Evolutionary conservation across 2,113 vertebrate genomes (phyloP).

Genomic region (Microtus oregoni): DNA sequence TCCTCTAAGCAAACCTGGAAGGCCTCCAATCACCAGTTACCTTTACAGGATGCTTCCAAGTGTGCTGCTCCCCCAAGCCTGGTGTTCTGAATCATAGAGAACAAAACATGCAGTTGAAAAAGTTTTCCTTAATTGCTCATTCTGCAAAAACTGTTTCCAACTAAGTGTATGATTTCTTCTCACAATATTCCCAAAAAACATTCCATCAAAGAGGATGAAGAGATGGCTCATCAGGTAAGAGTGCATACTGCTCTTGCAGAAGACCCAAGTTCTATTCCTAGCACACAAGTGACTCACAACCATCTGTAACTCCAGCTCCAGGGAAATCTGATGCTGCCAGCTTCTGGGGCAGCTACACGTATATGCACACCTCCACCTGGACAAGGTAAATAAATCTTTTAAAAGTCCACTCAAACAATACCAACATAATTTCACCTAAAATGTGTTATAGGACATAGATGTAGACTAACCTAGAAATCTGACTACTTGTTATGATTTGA

Average conservation of each 20-base stretch:
- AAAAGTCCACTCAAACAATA: slow-evolving; percentile 27
- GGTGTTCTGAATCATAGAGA: slow-evolving; percentile 45
- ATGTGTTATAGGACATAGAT: neutral
- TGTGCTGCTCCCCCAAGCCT: neutral
- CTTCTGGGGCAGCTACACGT: neutral
- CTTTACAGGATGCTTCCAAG: slow-evolving; percentile 57
- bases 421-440: slow-evolving; percentile 5
- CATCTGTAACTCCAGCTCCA: too few relatives aligned
- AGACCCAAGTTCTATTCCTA: neutral
- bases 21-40: slow-evolving; percentile 1
- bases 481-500: neutral
- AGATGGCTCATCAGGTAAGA: neutral
- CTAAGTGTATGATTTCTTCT: slow-evolving; percentile 20
- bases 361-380: neutral
- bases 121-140: neutral
- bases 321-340: neutral
- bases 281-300: neutral
- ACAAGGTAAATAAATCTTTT: neutral
- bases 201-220: neutral
- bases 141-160: slow-evolving; percentile 47
- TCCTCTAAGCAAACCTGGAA: slow-evolving; percentile 51
- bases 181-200: slow-evolving; percentile 23
- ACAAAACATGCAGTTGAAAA: neutral
- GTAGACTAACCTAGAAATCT: neutral
- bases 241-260: neutral